A percentile compares a stretch with the other conserved stretches of the same genome.
phyloP scores from a whole-genome alignment of 2,113 vertebrate species.

The Cavia aperea region DNA sequence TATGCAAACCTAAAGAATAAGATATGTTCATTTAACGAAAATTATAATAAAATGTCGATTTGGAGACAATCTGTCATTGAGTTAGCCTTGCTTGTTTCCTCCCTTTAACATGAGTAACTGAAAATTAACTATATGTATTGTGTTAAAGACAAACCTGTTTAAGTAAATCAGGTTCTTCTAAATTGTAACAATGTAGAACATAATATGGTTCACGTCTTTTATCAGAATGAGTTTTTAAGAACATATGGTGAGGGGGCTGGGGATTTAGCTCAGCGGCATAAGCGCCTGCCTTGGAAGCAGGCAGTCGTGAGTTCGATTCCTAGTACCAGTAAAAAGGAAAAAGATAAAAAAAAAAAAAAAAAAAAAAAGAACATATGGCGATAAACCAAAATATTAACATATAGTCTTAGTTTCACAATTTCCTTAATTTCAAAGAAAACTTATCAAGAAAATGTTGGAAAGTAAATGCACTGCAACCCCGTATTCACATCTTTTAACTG shows the following conservation, averaged over 20 bases:
- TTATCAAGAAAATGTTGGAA: conserved; percentile 9
- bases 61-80: background rate
- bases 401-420: conserved; percentile 1
- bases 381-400: conserved; percentile 1
- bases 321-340: too few species aligned
- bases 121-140: background rate
- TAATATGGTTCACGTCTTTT: background rate
- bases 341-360: too few species aligned
- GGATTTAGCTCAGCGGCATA: too few species aligned
- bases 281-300: too few species aligned
- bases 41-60: background rate
- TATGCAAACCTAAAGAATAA: conserved; percentile 5
- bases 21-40: background rate
- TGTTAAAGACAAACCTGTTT: background rate
- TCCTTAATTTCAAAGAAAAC: conserved; percentile 14
- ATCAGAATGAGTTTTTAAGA: background rate
- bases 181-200: background rate
- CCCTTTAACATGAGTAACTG: background rate
- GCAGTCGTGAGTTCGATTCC: too few species aligned
- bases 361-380: background rate
- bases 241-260: background rate
- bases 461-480: background rate
- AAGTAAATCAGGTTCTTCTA: conserved; percentile 16
- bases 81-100: background rate
- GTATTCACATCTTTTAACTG: background rate